Evolutionary conservation across 2,888 invertebrate species (phyloP).

Genomic region (Lycocerus yunnanus): DNA sequence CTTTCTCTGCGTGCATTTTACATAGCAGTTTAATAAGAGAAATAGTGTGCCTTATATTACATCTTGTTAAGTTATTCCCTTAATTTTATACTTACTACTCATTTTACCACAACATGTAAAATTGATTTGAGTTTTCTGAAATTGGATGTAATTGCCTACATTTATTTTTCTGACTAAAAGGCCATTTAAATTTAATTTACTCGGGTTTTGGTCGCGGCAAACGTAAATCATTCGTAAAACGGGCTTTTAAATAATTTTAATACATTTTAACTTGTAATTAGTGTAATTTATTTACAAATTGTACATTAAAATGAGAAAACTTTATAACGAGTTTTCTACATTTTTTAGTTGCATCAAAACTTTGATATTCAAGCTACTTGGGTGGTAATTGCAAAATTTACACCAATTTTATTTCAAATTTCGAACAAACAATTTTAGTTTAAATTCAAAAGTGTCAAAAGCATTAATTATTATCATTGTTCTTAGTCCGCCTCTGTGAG

Average conservation of each 20-base stretch:
- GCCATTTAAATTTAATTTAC: neutral
- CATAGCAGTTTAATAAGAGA: conserved; percentile 10
- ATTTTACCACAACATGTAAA: neutral
- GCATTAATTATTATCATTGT: no score
- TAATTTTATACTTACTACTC: neutral
- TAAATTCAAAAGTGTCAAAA: no score
- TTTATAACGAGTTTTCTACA: neutral
- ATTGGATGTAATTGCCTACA: neutral
- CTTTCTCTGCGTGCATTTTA: conserved; percentile 19
- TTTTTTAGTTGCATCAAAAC: neutral
- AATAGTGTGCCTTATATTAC: conserved; percentile 16
- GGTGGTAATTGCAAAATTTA: neutral
- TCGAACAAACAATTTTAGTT: neutral
- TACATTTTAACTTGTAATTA: neutral
- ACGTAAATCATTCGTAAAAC: neutral
- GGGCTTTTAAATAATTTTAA: neutral
- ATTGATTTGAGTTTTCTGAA: neutral
- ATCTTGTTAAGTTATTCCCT: conserved; percentile 17
- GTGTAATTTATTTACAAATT: neutral
- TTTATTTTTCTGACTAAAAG: neutral
- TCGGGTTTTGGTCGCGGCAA: neutral
- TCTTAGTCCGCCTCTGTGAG: no score
- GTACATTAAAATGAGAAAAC: neutral
- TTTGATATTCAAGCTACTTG: neutral
- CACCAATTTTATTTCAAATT: neutral